Percentiles rank a stretch among this genome's conserved stretches.
Evolutionary conservation across 2,113 vertebrate species (phyloP).

Genomic region (Hippolais icterina): DNA sequence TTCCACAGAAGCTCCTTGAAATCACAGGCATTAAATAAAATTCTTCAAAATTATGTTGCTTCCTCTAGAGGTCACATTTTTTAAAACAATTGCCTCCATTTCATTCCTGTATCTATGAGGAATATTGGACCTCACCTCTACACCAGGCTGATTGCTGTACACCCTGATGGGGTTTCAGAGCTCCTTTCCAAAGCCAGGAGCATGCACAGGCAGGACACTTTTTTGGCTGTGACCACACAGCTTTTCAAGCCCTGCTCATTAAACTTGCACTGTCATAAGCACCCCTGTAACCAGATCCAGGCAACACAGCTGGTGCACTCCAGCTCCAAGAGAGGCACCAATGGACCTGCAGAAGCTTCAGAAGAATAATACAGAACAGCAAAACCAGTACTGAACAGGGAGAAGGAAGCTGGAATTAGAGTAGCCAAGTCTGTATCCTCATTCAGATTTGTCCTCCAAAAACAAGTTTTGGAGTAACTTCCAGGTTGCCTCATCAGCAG

Average conservation of each 20-base stretch:
- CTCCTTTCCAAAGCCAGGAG: neutral
- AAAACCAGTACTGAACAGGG: neutral
- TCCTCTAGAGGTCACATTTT: neutral
- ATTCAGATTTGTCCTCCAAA: neutral
- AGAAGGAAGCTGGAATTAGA: neutral
- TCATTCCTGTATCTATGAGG: neutral
- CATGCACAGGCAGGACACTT: rapidly evolving
- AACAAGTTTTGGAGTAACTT: neutral
- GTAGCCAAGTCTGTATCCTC: neutral
- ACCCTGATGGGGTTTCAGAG: neutral
- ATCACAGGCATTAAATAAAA: neutral
- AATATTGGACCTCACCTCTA: neutral
- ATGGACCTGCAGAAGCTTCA: neutral
- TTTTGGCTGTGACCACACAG: rapidly evolving
- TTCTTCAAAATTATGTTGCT: neutral
- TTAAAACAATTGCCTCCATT: neutral
- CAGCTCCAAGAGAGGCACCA: neutral
- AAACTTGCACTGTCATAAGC: neutral
- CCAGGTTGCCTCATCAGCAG: neutral
- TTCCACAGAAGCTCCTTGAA: neutral
- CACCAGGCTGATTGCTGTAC: neutral
- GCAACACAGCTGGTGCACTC: neutral
- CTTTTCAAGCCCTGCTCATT: neutral
- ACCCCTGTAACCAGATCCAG: neutral
- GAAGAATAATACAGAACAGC: neutral